Percentiles rank a stretch among this genome's conserved stretches.
Evolutionary conservation across 2,113 vertebrate species (phyloP).

Genomic region (Archocentrus centrarchus): DNA sequence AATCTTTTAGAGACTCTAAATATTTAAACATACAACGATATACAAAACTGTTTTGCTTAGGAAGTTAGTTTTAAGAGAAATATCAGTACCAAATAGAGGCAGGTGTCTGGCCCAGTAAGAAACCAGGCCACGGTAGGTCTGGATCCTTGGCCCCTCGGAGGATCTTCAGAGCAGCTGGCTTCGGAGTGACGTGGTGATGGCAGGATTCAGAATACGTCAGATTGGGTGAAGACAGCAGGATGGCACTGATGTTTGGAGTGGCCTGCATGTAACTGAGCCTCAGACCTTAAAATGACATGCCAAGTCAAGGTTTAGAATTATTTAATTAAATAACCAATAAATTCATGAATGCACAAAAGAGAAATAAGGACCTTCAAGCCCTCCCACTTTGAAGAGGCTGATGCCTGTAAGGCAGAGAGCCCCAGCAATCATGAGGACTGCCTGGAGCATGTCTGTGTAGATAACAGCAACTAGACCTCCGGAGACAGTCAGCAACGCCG

Average conservation of each 20-base stretch:
- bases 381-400: slow-evolving; percentile 89
- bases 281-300: slow-evolving; percentile 74
- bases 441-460: slow-evolving; percentile 95
- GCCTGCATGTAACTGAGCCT: slow-evolving; percentile 91
- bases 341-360: not conserved
- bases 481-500: slow-evolving; percentile 92
- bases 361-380: slow-evolving; percentile 84
- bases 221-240: slow-evolving; percentile 86
- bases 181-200: slow-evolving; percentile 84
- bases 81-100: slow-evolving; percentile 90
- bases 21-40: not conserved
- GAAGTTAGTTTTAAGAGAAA: not conserved
- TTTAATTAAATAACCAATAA: not conserved
- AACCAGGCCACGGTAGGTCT: slow-evolving; percentile 95
- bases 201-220: slow-evolving; percentile 88
- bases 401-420: slow-evolving; percentile 91
- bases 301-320: not conserved
- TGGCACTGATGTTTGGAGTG: slow-evolving; percentile 88
- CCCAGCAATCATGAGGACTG: slow-evolving; percentile 92
- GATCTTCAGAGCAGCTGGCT: slow-evolving; percentile 88
- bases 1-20: not conserved
- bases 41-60: rapidly evolving
- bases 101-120: slow-evolving; percentile 93
- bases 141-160: slow-evolving; percentile 88
- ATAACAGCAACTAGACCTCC: slow-evolving; percentile 95